phyloP scores from a whole-genome alignment of 2,888 invertebrate genomes.

The Sinohyriopsis cumingii region DNA sequence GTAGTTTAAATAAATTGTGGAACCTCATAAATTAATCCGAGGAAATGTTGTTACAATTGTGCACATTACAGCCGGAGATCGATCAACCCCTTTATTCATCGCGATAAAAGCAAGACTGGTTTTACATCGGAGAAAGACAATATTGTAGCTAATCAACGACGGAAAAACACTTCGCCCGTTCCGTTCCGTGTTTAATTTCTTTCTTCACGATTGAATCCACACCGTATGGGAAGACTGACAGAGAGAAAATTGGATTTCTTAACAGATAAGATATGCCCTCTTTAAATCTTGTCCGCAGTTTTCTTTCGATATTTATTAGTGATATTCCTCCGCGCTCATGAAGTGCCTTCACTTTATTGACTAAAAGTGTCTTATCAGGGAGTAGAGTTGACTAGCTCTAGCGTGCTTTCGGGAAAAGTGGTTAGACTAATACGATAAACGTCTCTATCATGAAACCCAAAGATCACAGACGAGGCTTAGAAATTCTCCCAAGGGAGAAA shows the following conservation, averaged over 20 bases:
- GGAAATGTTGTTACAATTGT: slow-evolving; percentile 45
- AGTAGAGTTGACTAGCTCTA: slow-evolving; percentile 34
- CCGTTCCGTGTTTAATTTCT: slow-evolving; percentile 54
- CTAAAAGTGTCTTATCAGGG: slow-evolving; percentile 27
- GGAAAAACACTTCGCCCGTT: slow-evolving; percentile 48
- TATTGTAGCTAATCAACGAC: slow-evolving; percentile 41
- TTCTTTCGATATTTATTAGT: slow-evolving; percentile 36
- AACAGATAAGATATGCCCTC: slow-evolving; percentile 32
- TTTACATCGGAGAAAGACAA: slow-evolving; percentile 21
- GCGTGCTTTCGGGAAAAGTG: slow-evolving; percentile 31
- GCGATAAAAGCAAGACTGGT: slow-evolving; percentile 23
- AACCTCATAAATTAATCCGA: slow-evolving; percentile 38
- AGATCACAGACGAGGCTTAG: slow-evolving; percentile 37
- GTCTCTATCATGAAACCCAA: slow-evolving; percentile 21
- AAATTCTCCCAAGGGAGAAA: slow-evolving; percentile 21
- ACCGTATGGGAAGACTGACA: slow-evolving; percentile 52
- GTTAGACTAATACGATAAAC: slow-evolving; percentile 39
- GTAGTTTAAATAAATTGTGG: slow-evolving; percentile 39
- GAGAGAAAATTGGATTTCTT: slow-evolving; percentile 64
- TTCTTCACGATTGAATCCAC: slow-evolving; percentile 47
- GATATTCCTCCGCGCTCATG: slow-evolving; percentile 35
- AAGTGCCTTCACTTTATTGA: slow-evolving; percentile 24
- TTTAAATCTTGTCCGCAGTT: slow-evolving; percentile 26
- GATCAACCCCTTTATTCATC: slow-evolving; percentile 18
- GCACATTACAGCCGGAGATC: slow-evolving; percentile 27